These are phyloP conservation scores for Varroa destructor DNA, from an alignment of 1,140 invertebrate species.

Conservation along the genomic window DNA sequence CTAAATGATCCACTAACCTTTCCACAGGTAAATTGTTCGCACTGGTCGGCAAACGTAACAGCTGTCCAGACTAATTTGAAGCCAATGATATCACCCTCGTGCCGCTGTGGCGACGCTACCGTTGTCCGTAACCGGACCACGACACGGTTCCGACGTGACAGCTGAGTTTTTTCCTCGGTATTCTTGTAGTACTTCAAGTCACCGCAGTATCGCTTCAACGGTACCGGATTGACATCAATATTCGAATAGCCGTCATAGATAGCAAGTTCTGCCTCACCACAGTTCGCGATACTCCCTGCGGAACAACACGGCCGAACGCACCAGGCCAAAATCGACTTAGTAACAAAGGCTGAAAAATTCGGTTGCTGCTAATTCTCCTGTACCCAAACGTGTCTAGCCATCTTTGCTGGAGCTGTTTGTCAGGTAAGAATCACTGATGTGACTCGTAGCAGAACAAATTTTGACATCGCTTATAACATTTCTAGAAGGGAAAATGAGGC, in stretches of 20 bases:
- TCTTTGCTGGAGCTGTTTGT: not conserved
- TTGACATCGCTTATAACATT: too few species aligned
- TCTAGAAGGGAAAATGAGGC: too few species aligned
- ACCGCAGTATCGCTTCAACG: conserved; percentile 37
- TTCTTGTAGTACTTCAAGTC: conserved; percentile 40
- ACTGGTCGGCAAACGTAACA: conserved; percentile 36
- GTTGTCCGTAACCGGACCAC: conserved; percentile 37
- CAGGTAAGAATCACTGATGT: too few species aligned
- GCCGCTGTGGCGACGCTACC: conserved; percentile 11
- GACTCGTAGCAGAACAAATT: too few species aligned
- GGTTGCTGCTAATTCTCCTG: too few species aligned
- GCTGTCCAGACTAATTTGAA: conserved; percentile 41
- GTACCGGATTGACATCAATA: conserved; percentile 33
- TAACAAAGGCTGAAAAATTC: too few species aligned
- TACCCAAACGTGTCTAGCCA: too few species aligned
- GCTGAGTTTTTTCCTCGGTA: conserved; percentile 37
- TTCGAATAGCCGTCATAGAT: conserved; percentile 39
- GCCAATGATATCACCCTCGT: conserved; percentile 34
- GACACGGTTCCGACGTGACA: conserved; percentile 39
- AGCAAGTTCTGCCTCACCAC: conserved; percentile 36
- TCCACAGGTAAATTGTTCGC: conserved; percentile 31
- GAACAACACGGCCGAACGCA: not conserved
- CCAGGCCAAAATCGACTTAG: too few species aligned
- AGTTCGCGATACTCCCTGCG: conserved; percentile 35
- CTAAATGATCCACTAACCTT: not conserved